phyloP scores from a whole-genome alignment of 2,113 vertebrate species.

The Morphnarchus princeps region DNA sequence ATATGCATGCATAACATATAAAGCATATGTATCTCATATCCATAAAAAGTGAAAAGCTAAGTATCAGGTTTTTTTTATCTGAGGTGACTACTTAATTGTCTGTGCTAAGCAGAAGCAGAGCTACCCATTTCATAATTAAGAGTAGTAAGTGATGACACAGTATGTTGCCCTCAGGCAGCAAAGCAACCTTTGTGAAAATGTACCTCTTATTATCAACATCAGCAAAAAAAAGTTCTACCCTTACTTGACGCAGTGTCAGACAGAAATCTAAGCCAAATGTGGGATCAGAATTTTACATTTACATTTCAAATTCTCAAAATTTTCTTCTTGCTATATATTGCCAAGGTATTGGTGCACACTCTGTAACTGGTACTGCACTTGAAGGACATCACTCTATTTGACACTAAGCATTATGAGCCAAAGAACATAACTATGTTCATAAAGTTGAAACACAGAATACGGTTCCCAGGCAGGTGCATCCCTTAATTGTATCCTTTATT shows the following conservation, averaged over 20 bases:
- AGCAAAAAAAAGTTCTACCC: neutral
- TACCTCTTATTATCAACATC: neutral
- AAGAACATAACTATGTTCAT: neutral
- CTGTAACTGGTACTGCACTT: neutral
- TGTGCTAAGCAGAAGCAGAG: neutral
- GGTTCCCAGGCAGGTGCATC: neutral
- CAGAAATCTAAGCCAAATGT: neutral
- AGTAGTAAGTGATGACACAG: neutral
- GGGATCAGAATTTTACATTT: neutral
- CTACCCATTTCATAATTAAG: neutral
- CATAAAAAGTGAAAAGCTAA: neutral
- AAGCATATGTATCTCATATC: neutral
- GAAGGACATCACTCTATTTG: neutral
- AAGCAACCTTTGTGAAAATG: neutral
- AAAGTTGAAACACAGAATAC: neutral
- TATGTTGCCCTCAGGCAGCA: neutral
- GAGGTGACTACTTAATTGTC: neutral
- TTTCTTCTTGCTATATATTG: neutral
- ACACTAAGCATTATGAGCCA: neutral
- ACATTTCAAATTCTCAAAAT: neutral
- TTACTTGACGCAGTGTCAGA: neutral
- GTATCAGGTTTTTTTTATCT: neutral
- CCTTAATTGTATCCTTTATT: neutral
- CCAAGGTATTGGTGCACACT: neutral
- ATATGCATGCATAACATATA: neutral